Conservation (phyloP, 2,888 invertebrate species). For the Orthonychiurus folsomi region DNA sequence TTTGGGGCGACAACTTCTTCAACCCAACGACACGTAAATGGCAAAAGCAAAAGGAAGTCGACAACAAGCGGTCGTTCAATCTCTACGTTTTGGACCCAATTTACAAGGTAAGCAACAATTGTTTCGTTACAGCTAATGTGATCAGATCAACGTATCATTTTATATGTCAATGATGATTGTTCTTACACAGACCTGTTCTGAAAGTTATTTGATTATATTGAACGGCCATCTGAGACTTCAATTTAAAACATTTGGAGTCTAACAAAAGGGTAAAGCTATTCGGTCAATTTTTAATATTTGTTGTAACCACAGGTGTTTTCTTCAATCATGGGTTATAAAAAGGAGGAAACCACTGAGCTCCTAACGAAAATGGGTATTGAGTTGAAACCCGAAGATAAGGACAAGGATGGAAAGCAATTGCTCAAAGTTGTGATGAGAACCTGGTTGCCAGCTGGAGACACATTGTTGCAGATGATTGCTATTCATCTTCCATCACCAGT, state of each 20-base stretch:
- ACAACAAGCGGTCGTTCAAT: slow-evolving; percentile 94
- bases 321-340: slow-evolving; percentile 85
- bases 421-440: slow-evolving; percentile 97
- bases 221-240: slow-evolving; percentile 39
- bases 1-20: slow-evolving; percentile 99
- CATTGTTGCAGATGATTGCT: slow-evolving; percentile 99
- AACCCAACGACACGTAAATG: slow-evolving; percentile 96
- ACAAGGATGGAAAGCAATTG: slow-evolving; percentile 90
- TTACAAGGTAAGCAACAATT: slow-evolving; percentile 70
- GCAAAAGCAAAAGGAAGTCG: slow-evolving; percentile 80
- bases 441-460: slow-evolving; percentile 99
- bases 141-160: slow-evolving; percentile 3
- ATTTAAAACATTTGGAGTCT: too few relatives aligned
- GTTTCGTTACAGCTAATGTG: too few relatives aligned
- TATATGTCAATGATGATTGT: slow-evolving; percentile 33
- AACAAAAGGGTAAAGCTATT: not conserved
- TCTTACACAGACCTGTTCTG: slow-evolving; percentile 40
- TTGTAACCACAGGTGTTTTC: slow-evolving; percentile 70
- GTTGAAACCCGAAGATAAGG: slow-evolving; percentile 88
- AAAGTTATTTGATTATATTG: too few relatives aligned
- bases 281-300: not conserved
- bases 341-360: slow-evolving; percentile 81
- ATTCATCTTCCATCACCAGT: slow-evolving; percentile 99
- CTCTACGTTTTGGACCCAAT: slow-evolving; percentile 99
- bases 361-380: slow-evolving; percentile 84